These are phyloP conservation scores for Petaurus breviceps DNA, from an alignment of 2,113 vertebrate species.

Conservation along the genomic window DNA sequence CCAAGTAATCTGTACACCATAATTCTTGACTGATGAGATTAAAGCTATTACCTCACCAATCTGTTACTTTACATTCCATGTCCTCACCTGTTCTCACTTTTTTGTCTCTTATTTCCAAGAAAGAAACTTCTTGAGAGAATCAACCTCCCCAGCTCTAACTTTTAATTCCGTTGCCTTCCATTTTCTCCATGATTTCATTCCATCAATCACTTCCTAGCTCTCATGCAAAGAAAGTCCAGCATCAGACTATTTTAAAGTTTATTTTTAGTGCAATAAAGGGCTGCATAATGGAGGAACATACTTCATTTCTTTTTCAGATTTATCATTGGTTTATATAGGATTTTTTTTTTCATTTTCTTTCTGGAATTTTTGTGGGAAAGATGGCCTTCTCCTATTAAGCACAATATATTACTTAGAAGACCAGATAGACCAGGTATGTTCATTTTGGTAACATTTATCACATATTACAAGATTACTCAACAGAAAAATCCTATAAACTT, in stretches of 20 bases:
- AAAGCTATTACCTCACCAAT: background rate
- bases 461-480: background rate
- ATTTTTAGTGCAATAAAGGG: no score
- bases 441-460: background rate
- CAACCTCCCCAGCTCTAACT: background rate
- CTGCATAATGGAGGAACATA: background rate
- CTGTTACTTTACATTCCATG: background rate
- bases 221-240: no score
- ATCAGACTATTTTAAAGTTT: no score
- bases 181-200: background rate
- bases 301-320: background rate
- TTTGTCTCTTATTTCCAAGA: background rate
- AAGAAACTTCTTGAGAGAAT: background rate
- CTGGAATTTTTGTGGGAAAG: background rate
- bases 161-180: background rate
- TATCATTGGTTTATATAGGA: background rate
- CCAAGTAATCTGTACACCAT: background rate
- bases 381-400: background rate
- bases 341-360: background rate
- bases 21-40: background rate
- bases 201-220: no score
- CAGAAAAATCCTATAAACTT: no score
- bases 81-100: background rate
- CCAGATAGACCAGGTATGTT: background rate
- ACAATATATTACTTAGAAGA: background rate